Evolutionary conservation across 2,888 invertebrate genomes (phyloP).

Genomic region (Slavum lentiscoides): DNA sequence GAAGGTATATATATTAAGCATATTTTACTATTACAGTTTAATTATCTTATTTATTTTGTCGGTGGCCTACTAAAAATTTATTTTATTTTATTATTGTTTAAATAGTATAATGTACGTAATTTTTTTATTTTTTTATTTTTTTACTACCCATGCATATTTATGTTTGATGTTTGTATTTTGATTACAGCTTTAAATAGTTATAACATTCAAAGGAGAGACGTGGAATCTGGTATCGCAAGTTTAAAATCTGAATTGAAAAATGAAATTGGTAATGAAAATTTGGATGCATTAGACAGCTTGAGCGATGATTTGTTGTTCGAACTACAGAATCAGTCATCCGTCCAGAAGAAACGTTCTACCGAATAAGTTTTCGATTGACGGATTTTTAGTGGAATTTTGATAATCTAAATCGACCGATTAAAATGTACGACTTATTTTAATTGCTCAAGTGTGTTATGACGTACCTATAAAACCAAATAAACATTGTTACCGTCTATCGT

Average conservation of each 20-base stretch:
- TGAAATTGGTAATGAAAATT: slow-evolving; percentile 48
- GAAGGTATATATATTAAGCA: slow-evolving; percentile 9
- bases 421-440: slow-evolving; percentile 28
- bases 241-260: slow-evolving; percentile 51
- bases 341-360: slow-evolving; percentile 13
- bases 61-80: background rate
- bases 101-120: background rate
- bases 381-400: background rate
- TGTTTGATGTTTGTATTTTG: background rate
- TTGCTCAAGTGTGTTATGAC: slow-evolving; percentile 35
- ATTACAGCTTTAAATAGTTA: slow-evolving; percentile 22
- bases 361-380: background rate
- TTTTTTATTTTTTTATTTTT: background rate
- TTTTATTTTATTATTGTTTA: background rate
- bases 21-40: background rate
- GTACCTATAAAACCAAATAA: background rate
- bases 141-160: background rate
- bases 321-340: slow-evolving; percentile 11
- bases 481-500: slow-evolving; percentile 33
- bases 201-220: slow-evolving; percentile 33
- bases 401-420: background rate
- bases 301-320: slow-evolving; percentile 47
- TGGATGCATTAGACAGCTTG: slow-evolving; percentile 43
- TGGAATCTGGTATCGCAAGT: slow-evolving; percentile 40
- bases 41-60: too few relatives aligned